A percentile compares a stretch with the other conserved stretches of the same genome.
These are phyloP conservation scores for Oedothorax gibbosus DNA, from an alignment of 1,140 invertebrate species.

Conservation along the genomic window DNA sequence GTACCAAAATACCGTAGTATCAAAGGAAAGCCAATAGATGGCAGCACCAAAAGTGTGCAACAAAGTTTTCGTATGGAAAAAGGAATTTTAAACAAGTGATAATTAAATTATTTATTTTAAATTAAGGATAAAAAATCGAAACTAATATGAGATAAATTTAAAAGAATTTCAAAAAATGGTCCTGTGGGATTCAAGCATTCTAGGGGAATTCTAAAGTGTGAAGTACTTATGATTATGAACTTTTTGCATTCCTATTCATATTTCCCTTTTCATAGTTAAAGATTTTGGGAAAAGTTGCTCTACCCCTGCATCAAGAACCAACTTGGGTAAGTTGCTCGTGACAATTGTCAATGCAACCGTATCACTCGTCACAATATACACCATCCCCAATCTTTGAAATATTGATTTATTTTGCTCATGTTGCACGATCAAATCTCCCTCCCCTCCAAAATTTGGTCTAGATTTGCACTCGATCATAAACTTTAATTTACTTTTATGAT, in stretches of 20 bases:
- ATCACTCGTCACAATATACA: neutral
- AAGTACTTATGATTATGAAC: too few species aligned
- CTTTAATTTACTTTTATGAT: too few species aligned
- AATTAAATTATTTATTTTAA: too few species aligned
- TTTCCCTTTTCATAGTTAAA: constrained; percentile 58
- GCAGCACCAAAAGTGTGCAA: neutral
- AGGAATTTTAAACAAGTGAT: neutral
- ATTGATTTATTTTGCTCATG: neutral
- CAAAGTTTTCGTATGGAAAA: neutral
- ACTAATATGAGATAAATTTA: neutral
- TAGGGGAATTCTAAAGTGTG: too few species aligned
- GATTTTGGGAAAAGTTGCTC: constrained; percentile 57
- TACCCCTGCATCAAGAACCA: constrained; percentile 55
- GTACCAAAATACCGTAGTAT: too few species aligned
- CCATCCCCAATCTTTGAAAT: neutral
- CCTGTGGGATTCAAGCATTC: neutral
- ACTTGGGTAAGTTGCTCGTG: constrained; percentile 59
- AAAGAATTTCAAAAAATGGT: neutral
- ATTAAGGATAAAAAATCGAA: too few species aligned
- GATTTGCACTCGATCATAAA: too few species aligned
- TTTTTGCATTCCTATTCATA: constrained; percentile 5
- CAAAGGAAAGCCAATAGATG: neutral
- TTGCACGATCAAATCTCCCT: neutral
- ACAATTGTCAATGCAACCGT: constrained; percentile 51
- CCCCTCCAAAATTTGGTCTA: too few species aligned